Percentiles rank a stretch among this genome's conserved stretches.
Conservation (phyloP, 2,113 vertebrate species). For the Caranx ignobilis region DNA sequence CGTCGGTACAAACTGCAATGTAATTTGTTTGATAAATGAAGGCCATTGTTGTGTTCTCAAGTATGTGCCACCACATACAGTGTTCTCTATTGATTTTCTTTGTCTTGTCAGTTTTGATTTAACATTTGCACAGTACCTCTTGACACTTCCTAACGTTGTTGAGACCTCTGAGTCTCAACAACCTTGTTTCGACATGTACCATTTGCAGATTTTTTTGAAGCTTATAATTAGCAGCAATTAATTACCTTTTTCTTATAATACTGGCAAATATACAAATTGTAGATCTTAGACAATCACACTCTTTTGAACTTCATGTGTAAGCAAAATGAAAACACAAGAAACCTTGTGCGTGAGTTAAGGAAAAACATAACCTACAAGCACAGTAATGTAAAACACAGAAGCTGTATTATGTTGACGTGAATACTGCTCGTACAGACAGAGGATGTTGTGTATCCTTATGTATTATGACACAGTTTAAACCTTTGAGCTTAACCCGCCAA, state of each 20-base stretch:
- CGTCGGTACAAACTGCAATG: neutral
- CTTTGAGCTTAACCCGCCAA: neutral
- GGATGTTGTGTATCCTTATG: too few species aligned
- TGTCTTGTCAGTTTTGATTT: constrained; percentile 1
- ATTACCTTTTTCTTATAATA: neutral
- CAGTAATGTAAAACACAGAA: neutral
- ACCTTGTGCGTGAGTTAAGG: neutral
- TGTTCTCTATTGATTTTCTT: neutral
- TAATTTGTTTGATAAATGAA: constrained; percentile 7
- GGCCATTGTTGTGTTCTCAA: constrained; percentile 4
- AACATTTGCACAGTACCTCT: neutral
- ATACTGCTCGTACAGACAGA: neutral
- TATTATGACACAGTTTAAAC: neutral
- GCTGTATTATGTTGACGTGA: neutral
- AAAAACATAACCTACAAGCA: neutral
- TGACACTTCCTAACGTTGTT: neutral
- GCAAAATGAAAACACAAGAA: neutral
- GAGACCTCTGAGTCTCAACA: neutral
- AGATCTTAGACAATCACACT: neutral
- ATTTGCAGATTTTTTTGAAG: too few species aligned
- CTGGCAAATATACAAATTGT: neutral
- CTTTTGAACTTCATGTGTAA: neutral
- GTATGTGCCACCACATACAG: neutral
- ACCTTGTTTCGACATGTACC: neutral
- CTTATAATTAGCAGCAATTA: too few species aligned